These are phyloP conservation scores for Euthynnus affinis DNA, from an alignment of 2,797 vertebrate genomes.

Conservation along the genomic window DNA sequence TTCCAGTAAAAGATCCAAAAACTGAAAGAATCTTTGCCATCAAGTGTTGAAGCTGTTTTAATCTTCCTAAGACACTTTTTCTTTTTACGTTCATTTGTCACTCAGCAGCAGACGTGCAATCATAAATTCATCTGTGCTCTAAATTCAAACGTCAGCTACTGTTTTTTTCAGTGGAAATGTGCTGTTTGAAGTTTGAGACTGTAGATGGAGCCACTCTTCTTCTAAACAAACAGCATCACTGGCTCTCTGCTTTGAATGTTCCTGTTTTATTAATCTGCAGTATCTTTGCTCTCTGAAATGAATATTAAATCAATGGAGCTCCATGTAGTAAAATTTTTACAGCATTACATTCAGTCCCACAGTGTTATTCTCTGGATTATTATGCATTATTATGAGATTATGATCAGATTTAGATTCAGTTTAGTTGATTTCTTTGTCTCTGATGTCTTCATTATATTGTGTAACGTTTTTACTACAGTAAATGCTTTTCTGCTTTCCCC, in stretches of 20 bases:
- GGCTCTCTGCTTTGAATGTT: neutral
- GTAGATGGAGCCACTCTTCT: conserved; percentile 56
- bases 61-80: no score
- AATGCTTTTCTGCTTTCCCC: conserved; percentile 10
- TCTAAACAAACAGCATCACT: conserved; percentile 9
- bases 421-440: neutral
- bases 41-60: no score
- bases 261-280: neutral
- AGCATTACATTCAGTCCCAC: neutral
- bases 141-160: no score
- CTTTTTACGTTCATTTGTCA: no score
- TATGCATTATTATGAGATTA: neutral
- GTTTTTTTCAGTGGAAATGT: neutral
- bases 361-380: neutral
- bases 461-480: neutral
- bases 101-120: no score
- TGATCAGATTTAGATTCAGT: neutral
- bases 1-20: no score
- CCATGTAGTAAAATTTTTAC: neutral
- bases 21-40: no score
- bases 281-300: neutral
- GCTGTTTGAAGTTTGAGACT: neutral
- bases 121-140: no score
- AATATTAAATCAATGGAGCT: neutral
- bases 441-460: neutral